Evolutionary conservation across 2,888 invertebrate genomes (phyloP).

Genomic region (Tetramorium bicarinatum): DNA sequence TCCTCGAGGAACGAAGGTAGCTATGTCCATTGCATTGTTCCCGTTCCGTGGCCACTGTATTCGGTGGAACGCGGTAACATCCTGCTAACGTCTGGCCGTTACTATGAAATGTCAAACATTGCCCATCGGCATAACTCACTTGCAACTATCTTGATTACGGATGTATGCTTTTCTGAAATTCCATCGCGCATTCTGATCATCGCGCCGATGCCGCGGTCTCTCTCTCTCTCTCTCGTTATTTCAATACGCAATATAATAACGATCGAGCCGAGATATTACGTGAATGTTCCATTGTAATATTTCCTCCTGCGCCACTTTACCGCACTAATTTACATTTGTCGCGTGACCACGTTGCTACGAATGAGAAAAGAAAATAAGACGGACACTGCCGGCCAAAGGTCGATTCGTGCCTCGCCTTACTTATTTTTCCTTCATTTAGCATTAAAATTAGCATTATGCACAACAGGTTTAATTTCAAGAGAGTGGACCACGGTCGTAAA

Average conservation of each 20-base stretch:
- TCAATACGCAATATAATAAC: constrained; percentile 16
- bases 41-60: constrained; percentile 57
- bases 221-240: background rate
- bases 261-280: background rate
- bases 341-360: background rate
- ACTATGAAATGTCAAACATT: constrained; percentile 59
- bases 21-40: constrained; percentile 61
- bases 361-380: background rate
- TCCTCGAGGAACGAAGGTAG: constrained; percentile 56
- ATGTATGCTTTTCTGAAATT: constrained; percentile 47
- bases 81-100: constrained; percentile 43
- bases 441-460: too few relatives aligned
- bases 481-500: too few relatives aligned
- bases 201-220: background rate
- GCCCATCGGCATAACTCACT: constrained; percentile 43
- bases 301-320: background rate
- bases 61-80: constrained; percentile 43
- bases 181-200: constrained; percentile 28
- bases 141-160: constrained; percentile 41
- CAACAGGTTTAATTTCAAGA: too few relatives aligned
- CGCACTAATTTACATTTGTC: background rate
- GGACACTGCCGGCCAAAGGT: background rate
- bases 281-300: background rate
- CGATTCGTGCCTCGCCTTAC: too few relatives aligned
- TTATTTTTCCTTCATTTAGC: too few relatives aligned